Conservation (phyloP, 2,113 vertebrate genomes). For the Alosa alosa region DNA sequence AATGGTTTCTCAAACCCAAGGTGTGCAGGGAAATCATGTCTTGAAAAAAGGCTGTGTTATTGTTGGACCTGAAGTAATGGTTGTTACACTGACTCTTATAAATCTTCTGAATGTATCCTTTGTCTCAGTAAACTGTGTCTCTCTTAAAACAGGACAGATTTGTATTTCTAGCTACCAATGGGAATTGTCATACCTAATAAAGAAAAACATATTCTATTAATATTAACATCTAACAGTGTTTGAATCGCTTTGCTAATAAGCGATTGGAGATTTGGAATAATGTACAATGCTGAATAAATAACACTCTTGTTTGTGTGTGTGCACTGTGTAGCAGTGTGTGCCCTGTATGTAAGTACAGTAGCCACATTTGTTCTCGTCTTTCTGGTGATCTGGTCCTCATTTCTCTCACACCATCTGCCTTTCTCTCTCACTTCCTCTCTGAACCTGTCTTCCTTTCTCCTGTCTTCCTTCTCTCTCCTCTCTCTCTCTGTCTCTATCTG, state of each 20-base stretch:
- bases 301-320: constrained; percentile 3
- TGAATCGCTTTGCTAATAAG: background rate
- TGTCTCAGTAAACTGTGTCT: background rate
- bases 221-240: background rate
- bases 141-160: background rate
- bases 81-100: background rate
- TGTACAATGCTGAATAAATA: background rate
- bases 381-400: constrained; percentile 53
- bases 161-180: background rate
- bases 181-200: background rate
- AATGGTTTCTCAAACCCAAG: background rate
- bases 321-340: constrained; percentile 1
- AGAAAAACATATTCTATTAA: background rate
- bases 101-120: background rate
- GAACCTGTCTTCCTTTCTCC: constrained; percentile 56
- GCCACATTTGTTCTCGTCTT: background rate
- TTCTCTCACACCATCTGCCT: constrained; percentile 68
- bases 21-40: background rate
- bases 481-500: constrained; percentile 49
- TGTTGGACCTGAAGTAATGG: background rate
- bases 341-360: constrained; percentile 19
- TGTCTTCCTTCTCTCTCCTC: constrained; percentile 31
- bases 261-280: background rate
- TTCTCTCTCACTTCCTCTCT: constrained; percentile 36
- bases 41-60: background rate